Base-by-base conservation (phyloP, 2,113 vertebrate genomes). In the Osmerus mordax region DNA sequence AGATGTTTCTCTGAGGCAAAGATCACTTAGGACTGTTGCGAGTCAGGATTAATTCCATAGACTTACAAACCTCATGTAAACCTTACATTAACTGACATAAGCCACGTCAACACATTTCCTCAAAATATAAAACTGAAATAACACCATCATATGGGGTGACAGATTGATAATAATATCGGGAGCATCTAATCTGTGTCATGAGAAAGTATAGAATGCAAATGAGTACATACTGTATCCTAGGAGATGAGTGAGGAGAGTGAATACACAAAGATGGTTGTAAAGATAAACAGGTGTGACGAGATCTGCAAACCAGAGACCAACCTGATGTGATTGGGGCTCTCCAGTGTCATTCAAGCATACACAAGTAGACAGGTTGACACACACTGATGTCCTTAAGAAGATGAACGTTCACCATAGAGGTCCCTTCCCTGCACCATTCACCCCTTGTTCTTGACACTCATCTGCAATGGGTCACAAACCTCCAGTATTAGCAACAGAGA, bases 281-380 rank as follows among this genome's bases (percentile, higher is more conserved):
- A 78, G 23, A 69, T 59, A 21, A 76, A 80, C 67, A 67, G 60
- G 65, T 56, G 70, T 25, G 70, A 76, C 67, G 62, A 67, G 70
- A 21, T 55, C 55, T 21, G 23, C 75, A 52, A 71, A 67, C 51
- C 6, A 2, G 54, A 14, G 51, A 47, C 53, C 56, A 53, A 21
- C 61, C 55, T 21, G 23, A 51, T 52, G 71, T 69, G 60, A 73
- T 53, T 61, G 36, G 0, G 66, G 23, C 56, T 59, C 52, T 3
- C 51, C 32, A 25, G 58, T 58, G 16, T 68, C 18, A 28, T 19
- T 47, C 62, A 68, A 68, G 60, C 62, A 52, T 13, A 54, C 13
- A 59, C 18, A 53, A 52, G 60, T 19, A 54, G 28, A 63, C 80
- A 25, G 18, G 51, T 29, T 69, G 54, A 77, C 12, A 67, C 72